Evolutionary conservation across 2,113 vertebrate genomes (phyloP).

Genomic region (Rousettus leschenaultii): DNA sequence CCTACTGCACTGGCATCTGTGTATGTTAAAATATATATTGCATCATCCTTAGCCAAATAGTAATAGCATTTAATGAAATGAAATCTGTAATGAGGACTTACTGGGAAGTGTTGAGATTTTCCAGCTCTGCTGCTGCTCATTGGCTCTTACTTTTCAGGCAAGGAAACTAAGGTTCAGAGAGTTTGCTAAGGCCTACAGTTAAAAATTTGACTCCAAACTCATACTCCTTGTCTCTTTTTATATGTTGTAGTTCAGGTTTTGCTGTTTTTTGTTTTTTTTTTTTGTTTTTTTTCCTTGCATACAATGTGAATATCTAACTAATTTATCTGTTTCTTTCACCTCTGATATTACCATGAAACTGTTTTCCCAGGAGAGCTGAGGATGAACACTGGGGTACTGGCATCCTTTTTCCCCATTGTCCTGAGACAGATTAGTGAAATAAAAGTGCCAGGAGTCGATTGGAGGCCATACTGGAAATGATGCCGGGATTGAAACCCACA

Average conservation of each 20-base stretch:
- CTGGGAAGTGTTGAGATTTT: neutral
- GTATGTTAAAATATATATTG: neutral
- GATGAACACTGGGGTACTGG: neutral
- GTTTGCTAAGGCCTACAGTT: neutral
- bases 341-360: neutral
- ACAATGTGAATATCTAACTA: neutral
- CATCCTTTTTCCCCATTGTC: neutral
- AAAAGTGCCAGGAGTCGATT: neutral
- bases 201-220: neutral
- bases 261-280: neutral
- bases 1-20: neutral
- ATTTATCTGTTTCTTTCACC: neutral
- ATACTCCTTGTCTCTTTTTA: neutral
- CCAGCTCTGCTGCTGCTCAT: neutral
- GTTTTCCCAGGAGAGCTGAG: neutral
- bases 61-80: neutral
- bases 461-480: too few species aligned
- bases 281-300: neutral
- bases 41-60: neutral
- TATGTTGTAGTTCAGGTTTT: conserved; percentile 15
- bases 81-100: neutral
- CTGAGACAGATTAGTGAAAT: neutral
- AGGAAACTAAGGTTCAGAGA: neutral
- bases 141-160: neutral
- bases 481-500: too few species aligned